These are phyloP conservation scores for Brotula barbata DNA, from an alignment of 2,797 vertebrate genomes.

Conservation along the genomic window DNA sequence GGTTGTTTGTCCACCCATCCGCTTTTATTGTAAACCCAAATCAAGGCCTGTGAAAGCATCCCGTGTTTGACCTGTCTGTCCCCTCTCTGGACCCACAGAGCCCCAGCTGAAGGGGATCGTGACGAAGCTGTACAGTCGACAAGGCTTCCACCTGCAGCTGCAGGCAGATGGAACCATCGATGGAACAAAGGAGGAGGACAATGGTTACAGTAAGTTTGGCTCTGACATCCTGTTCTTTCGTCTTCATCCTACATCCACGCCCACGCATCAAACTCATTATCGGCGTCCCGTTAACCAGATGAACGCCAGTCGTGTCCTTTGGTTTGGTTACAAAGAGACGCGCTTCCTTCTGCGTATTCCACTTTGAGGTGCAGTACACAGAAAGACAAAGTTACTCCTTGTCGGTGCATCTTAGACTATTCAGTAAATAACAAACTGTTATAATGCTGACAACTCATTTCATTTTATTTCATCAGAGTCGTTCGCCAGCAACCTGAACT, in stretches of 20 bases:
- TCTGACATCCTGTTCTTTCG: not conserved
- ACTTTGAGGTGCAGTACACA: not conserved
- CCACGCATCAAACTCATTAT: no score
- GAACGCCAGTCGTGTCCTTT: no score
- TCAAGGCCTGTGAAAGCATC: not conserved
- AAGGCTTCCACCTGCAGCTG: constrained; percentile 98
- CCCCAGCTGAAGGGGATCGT: constrained; percentile 99
- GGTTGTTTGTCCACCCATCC: not conserved
- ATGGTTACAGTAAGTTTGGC: constrained; percentile 91
- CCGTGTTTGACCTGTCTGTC: constrained; percentile 22
- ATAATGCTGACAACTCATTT: not conserved
- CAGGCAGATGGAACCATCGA: constrained; percentile 99
- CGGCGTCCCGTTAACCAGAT: no score
- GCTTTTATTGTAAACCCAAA: constrained; percentile 3
- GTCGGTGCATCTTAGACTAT: not conserved
- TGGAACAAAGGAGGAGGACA: constrained; percentile 98
- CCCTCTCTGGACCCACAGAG: constrained; percentile 77
- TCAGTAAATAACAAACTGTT: not conserved
- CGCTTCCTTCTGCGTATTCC: no score
- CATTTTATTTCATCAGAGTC: constrained; percentile 27
- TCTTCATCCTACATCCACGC: constrained; percentile 11
- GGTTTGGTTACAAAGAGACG: no score
- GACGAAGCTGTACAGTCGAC: constrained; percentile 98
- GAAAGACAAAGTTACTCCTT: constrained; percentile 5
- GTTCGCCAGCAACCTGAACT: constrained; percentile 10